These are phyloP conservation scores for Melopsittacus undulatus DNA, from an alignment of 2,797 vertebrate species.

Conservation along the genomic window DNA sequence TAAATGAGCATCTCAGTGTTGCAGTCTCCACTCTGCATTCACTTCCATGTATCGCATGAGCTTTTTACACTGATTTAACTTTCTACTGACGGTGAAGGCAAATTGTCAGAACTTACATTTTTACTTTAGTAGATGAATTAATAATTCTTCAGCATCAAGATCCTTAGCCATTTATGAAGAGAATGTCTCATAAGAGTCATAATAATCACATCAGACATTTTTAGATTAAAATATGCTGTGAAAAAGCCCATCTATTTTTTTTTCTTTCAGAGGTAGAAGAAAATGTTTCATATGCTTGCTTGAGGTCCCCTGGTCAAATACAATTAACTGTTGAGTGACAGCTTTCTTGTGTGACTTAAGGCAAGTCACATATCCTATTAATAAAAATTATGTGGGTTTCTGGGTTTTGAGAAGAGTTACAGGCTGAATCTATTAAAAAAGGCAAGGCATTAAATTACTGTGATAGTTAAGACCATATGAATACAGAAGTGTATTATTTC, in stretches of 20 bases:
- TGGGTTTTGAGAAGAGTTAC: background rate
- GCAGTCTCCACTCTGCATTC: background rate
- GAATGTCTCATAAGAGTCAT: background rate
- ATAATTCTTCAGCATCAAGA: background rate
- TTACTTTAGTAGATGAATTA: background rate
- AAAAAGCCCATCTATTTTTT: background rate
- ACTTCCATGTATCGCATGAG: background rate
- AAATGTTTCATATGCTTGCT: background rate
- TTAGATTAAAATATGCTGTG: background rate
- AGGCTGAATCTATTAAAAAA: background rate
- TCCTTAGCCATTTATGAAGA: background rate
- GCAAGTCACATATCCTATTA: background rate
- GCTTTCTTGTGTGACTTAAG: background rate
- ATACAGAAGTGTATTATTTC: rapidly evolving
- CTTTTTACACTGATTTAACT: background rate
- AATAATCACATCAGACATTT: background rate
- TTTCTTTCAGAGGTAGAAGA: background rate
- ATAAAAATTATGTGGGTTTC: background rate
- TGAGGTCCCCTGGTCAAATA: background rate
- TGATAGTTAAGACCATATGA: background rate
- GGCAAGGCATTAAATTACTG: background rate
- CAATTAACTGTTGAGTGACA: background rate
- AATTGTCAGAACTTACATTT: background rate
- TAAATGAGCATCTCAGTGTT: background rate
- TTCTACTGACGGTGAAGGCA: background rate